These are phyloP conservation scores for Caenorhabditis imperialis DNA, from an alignment of 2,888 invertebrate genomes.

Conservation along the genomic window DNA sequence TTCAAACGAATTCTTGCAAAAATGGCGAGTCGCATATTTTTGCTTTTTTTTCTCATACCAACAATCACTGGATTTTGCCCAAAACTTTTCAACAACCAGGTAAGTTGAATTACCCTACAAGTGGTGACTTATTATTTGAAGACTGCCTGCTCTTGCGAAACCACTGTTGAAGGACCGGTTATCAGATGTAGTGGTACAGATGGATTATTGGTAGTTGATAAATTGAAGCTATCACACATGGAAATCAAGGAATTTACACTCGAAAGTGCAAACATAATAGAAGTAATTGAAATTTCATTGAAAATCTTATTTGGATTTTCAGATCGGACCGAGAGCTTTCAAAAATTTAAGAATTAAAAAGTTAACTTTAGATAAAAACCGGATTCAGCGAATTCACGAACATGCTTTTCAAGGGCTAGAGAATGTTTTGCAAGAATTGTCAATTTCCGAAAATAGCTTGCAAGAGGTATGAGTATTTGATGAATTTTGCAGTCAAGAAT, in stretches of 20 bases:
- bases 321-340: conserved; percentile 83
- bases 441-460: conserved; percentile 83
- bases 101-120: conserved; percentile 15
- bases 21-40: conserved; percentile 29
- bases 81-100: conserved; percentile 71
- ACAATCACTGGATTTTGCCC: conserved; percentile 70
- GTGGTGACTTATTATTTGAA: conserved; percentile 37
- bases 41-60: conserved; percentile 49
- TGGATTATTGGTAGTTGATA: conserved; percentile 75
- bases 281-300: conserved; percentile 58
- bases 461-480: conserved; percentile 81
- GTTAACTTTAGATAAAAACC: conserved; percentile 78
- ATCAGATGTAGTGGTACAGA: conserved; percentile 75
- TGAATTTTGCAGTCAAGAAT: neutral
- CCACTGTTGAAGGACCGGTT: conserved; percentile 78
- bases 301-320: conserved; percentile 1
- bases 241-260: conserved; percentile 75
- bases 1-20: neutral
- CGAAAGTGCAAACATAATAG: conserved; percentile 77
- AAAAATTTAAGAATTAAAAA: conserved; percentile 79
- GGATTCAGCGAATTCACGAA: conserved; percentile 74
- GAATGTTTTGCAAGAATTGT: conserved; percentile 86
- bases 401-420: conserved; percentile 84
- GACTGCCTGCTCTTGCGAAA: conserved; percentile 74
- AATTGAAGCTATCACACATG: conserved; percentile 71